Evolutionary conservation across 2,797 vertebrate species (phyloP), one percentile per base, ranked within the genome.

Genomic region (Anas bahamensis): DNA sequence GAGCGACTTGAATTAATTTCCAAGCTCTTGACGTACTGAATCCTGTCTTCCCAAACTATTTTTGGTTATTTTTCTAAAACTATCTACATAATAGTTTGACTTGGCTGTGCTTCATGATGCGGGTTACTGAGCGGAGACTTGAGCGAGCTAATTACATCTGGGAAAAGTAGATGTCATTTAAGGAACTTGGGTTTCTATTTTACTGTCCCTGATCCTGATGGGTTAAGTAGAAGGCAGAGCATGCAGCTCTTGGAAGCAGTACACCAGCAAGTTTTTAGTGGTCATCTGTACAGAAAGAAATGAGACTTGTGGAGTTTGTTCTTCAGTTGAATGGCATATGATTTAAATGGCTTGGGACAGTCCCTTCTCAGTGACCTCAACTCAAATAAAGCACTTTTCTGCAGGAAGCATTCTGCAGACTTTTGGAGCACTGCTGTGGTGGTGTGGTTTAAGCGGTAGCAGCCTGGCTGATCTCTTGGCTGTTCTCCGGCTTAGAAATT

Each of bases 311-410:
- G 0, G 12, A 11, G 19, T 26, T 70, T 8, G 11, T 17, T 17
- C 1, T 55, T 26, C 14, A 41, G 1, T 4, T 28, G 48, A 33
- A 9, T 31, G 17, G 26, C 44, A 11, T 0, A 0, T 13, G 5
- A 3, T 74, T 71, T 41, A 33, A 5, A 73, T 10, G 33, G 39
- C 24, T 71, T 35, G 26, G 44, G 31, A 8, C 23, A 39, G 85
- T 3, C 39, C n/a, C 1, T 13, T 68, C 57, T 77, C 22, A 6
- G 17, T 59, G 4, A 6, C 22, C 22, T 18, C 33, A 39, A 17
- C 3, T 16, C 35, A 70, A 69, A 50, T 50, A 2, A 10, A 61
- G 28, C 19, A 1, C 3, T 11, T 42, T 17, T 10, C 26, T 46
- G 33, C 17, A 6, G 41, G 46, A 73, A 42, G 55, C 11, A 0